These are phyloP conservation scores for Adelphocoris suturalis DNA, from an alignment of 2,888 invertebrate genomes.

Conservation along the genomic window DNA sequence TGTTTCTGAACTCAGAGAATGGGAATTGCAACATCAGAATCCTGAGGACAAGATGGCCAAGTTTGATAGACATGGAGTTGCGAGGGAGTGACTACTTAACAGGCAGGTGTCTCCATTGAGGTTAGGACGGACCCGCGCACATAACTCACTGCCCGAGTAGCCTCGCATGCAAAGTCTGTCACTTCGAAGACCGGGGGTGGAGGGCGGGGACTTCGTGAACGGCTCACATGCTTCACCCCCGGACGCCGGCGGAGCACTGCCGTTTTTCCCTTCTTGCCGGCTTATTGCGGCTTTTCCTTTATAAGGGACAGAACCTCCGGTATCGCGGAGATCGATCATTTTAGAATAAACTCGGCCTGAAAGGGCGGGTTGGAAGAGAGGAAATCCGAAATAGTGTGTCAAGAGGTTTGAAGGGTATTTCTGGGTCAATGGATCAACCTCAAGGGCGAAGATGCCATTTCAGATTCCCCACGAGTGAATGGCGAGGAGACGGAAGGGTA, in stretches of 20 bases:
- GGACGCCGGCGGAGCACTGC: constrained; percentile 33
- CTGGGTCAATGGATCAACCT: constrained; percentile 41
- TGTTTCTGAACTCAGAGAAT: not conserved
- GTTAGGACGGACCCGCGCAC: constrained; percentile 9
- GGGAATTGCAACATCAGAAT: constrained; percentile 10
- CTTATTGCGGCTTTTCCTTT: not conserved
- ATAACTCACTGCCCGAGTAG: constrained; percentile 10
- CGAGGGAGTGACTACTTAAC: constrained; percentile 31
- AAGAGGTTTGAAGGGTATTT: constrained; percentile 9
- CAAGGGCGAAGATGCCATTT: not conserved
- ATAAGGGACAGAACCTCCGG: not conserved
- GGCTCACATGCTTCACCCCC: constrained; percentile 32
- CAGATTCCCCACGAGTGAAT: not conserved
- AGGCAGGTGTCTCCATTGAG: constrained; percentile 57
- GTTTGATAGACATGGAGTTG: constrained; percentile 47
- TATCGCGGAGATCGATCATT: constrained; percentile 60
- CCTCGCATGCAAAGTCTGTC: constrained; percentile 45
- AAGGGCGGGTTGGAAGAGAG: not conserved
- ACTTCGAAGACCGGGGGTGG: not conserved
- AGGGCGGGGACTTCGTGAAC: not conserved
- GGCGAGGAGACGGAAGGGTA: not conserved
- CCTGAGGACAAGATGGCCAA: constrained; percentile 13
- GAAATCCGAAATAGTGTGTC: constrained; percentile 19
- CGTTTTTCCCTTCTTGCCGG: not conserved
- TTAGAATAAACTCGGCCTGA: not conserved